Evolutionary conservation across 2,888 invertebrate species (phyloP), one percentile per base, ranked within the genome.

Genomic region (Clunio marinus): DNA sequence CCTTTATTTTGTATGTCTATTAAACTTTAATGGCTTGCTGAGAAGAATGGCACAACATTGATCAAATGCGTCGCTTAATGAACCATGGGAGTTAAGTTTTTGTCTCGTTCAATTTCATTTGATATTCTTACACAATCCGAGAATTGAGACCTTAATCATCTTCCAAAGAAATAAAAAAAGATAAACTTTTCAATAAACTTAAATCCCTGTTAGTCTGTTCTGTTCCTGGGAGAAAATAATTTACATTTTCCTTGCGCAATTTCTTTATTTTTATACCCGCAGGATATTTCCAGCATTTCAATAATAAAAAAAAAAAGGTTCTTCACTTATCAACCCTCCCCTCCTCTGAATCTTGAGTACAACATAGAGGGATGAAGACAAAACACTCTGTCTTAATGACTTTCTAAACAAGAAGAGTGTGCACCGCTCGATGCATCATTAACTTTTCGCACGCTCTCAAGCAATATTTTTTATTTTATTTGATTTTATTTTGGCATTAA

Each of bases 401-500:
- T 37, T 57, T 37, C 37, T n/a, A 60, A 60, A n/a, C 60, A 60
- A 60, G 60, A 37, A 17, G 32, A 28, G 32, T 20, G 60, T 60
- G 60, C 27, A 27, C 15, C 24, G 27, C 13, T 20, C 57, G 24
- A n/a, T 37, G 60, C 60, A 37, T 60, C 37, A 60, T 60, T 60
- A 60, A 60, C 37, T 60, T 60, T 60, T 60, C 41, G 60, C 60
- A 60, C 60, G 37, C 60, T 60, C 37, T 51, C 20, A 22, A 20
- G 22, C 22, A 20, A 41, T 60, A 37, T 24, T 60, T 60, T 22
- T n/a, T 57, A 25, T 32, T 32, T 7, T 32, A 22, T 22, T 51
- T 17, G 51, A 20, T 51, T 51, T 8, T 10, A 17, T 51, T 51
- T 20, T 22, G 4, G 32, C 32, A 32, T 32, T 32, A 4, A 7